Conservation (phyloP, 2,888 invertebrate species). For the Panopea generosa region DNA sequence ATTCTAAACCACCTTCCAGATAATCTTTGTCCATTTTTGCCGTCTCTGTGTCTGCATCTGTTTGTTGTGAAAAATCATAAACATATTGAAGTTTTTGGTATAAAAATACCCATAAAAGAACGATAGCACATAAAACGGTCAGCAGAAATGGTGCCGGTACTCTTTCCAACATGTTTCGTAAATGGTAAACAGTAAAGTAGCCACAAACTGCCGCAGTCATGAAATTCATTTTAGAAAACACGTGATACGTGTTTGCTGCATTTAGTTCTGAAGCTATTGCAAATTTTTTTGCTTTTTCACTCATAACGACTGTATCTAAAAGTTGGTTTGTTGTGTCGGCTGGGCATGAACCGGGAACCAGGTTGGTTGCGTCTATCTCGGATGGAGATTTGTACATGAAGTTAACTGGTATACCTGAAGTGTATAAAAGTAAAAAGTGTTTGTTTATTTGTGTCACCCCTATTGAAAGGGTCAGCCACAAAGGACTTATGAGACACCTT, state of each 20-base stretch:
- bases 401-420: background rate
- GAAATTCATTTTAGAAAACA: background rate
- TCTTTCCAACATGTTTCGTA: background rate
- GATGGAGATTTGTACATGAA: background rate
- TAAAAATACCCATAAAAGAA: background rate
- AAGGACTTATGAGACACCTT: too few relatives aligned
- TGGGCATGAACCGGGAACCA: background rate
- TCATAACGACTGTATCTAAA: constrained; percentile 11
- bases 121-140: background rate
- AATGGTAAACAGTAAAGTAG: too few relatives aligned
- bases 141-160: background rate
- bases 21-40: constrained; percentile 88
- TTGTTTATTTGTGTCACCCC: too few relatives aligned
- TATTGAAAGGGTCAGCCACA: too few relatives aligned
- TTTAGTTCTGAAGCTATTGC: constrained; percentile 29
- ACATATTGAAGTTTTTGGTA: background rate
- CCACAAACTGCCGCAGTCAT: background rate
- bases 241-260: constrained; percentile 8
- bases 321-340: background rate
- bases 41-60: constrained; percentile 89
- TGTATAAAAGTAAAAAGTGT: background rate
- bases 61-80: too few relatives aligned
- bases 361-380: background rate
- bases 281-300: constrained; percentile 47
- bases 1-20: constrained; percentile 91